A percentile compares a stretch with the other conserved stretches of the same genome.
Conservation (phyloP, 2,113 vertebrate genomes). For the Cochlearius cochlearius region DNA sequence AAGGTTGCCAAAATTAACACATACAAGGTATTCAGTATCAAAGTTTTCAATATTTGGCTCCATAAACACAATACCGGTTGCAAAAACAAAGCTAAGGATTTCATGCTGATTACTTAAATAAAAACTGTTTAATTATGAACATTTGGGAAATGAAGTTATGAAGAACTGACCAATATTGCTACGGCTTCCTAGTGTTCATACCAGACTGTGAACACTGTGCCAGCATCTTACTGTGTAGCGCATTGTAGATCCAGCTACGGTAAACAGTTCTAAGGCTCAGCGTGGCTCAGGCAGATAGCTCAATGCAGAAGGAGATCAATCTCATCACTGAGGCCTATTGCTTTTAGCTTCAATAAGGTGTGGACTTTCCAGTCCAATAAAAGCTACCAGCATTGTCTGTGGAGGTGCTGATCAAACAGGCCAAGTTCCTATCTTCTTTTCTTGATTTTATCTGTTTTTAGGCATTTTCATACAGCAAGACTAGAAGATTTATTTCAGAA, state of each 20-base stretch:
- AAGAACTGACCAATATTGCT: slow-evolving; percentile 77
- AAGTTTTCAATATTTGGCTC: slow-evolving; percentile 94
- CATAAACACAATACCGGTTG: slow-evolving; percentile 90
- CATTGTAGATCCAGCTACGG: slow-evolving; percentile 60
- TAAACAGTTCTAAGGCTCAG: slow-evolving; percentile 33
- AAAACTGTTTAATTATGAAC: slow-evolving; percentile 93
- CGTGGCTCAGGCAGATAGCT: slow-evolving; percentile 1
- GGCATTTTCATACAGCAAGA: not conserved
- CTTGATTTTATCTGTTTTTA: not conserved
- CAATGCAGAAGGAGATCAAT: not conserved
- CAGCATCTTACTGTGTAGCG: slow-evolving; percentile 70
- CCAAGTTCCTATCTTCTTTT: not conserved
- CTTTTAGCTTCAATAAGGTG: not conserved
- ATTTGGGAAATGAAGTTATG: slow-evolving; percentile 89
- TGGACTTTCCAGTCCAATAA: not conserved
- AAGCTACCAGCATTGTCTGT: not conserved
- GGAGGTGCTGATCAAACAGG: not conserved
- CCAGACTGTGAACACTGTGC: slow-evolving; percentile 75
- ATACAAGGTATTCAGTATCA: slow-evolving; percentile 94
- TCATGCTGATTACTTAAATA: slow-evolving; percentile 93
- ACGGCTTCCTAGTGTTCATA: slow-evolving; percentile 75
- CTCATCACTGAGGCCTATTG: not conserved
- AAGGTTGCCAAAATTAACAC: slow-evolving; percentile 94
- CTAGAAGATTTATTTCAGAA: not conserved
- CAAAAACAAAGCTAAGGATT: slow-evolving; percentile 87